A percentile compares a stretch with the other conserved stretches of the same genome.
Conservation (phyloP, 2,797 vertebrate genomes). For the Pseudotriccus pelzelni region DNA sequence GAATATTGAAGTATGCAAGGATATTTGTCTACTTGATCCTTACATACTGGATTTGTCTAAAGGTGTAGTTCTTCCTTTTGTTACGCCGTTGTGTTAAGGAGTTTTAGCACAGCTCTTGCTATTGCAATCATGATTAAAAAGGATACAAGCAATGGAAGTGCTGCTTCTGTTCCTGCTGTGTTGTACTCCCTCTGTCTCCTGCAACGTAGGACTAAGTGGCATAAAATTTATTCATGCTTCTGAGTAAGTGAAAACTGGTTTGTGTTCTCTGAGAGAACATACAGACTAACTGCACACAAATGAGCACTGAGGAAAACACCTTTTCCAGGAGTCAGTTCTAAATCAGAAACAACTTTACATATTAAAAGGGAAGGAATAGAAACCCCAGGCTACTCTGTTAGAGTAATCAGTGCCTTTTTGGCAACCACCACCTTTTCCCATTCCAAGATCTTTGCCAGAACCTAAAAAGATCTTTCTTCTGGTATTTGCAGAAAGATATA, state of each 20-base stretch:
- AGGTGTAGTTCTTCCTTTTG: background rate
- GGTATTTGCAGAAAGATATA: constrained; percentile 65
- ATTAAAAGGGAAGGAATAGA: constrained; percentile 54
- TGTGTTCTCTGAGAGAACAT: background rate
- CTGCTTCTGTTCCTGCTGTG: background rate
- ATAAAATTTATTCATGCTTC: background rate
- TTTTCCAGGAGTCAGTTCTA: constrained; percentile 50
- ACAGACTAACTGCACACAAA: background rate
- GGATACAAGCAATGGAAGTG: background rate
- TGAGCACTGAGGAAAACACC: constrained; percentile 30
- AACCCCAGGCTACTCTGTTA: constrained; percentile 66
- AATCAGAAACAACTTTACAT: constrained; percentile 65
- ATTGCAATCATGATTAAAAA: background rate
- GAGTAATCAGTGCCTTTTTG: constrained; percentile 66
- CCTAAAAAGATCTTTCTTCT: constrained; percentile 59
- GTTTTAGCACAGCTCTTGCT: background rate
- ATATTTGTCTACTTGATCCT: background rate
- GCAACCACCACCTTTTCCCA: constrained; percentile 41
- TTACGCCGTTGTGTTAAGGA: background rate
- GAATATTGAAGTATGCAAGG: background rate
- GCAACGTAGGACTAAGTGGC: background rate
- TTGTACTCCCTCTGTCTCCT: background rate
- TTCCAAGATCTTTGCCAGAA: constrained; percentile 65
- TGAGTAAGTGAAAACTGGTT: background rate
- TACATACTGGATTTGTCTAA: background rate